Percentiles rank a stretch among this genome's conserved stretches.
phyloP scores from a whole-genome alignment of 1,140 invertebrate species.

The Anagrus nilaparvatae region DNA sequence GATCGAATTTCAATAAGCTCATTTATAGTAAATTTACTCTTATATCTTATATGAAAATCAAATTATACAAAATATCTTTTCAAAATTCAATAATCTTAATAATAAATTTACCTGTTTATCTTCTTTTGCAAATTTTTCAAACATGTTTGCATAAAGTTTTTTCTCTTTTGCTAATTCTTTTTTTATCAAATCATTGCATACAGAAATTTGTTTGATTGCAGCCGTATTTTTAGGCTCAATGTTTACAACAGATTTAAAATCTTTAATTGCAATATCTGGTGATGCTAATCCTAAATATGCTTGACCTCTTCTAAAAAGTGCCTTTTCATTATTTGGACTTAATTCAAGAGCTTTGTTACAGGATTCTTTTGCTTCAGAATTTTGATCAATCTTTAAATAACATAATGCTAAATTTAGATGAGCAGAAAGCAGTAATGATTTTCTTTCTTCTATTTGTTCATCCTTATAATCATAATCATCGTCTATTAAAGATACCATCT shows the following conservation, averaged over 20 bases:
- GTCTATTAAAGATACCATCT: conserved; percentile 48
- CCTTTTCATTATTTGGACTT: conserved; percentile 78
- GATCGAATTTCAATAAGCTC: too few species aligned
- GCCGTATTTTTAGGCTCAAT: conserved; percentile 75
- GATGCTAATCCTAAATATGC: conserved; percentile 69
- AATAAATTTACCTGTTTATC: conserved; percentile 54
- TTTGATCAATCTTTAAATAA: conserved; percentile 71
- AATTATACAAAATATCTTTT: too few species aligned
- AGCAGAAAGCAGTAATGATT: conserved; percentile 56
- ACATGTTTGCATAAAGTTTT: conserved; percentile 90
- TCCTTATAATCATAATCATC: conserved; percentile 34
- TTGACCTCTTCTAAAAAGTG: conserved; percentile 77
- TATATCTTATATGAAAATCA: too few species aligned
- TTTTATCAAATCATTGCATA: conserved; percentile 67
- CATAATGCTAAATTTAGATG: conserved; percentile 81
- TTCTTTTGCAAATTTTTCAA: conserved; percentile 74
- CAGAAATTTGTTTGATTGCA: conserved; percentile 63
- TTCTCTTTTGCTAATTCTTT: conserved; percentile 73
- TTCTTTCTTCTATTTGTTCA: conserved; percentile 37
- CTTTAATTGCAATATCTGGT: conserved; percentile 62
- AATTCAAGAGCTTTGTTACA: conserved; percentile 63
- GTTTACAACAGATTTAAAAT: conserved; percentile 65
- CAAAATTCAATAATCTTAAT: background rate
- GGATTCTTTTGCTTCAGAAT: conserved; percentile 58
- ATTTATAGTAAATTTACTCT: too few species aligned